phyloP scores from a whole-genome alignment of 2,888 invertebrate species.

The Drosophila prolongata region DNA sequence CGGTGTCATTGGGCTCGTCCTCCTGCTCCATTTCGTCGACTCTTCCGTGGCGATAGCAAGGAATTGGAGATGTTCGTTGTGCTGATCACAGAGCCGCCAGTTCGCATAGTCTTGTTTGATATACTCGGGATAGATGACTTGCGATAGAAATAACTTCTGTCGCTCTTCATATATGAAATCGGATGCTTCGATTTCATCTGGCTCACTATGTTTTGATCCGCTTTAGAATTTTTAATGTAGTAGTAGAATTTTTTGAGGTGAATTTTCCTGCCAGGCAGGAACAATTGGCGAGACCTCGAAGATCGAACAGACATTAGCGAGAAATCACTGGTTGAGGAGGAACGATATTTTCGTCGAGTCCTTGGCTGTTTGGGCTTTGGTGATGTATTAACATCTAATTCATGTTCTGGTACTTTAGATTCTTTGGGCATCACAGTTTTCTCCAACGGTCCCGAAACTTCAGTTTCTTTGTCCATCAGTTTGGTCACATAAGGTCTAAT shows the following conservation, averaged over 20 bases:
- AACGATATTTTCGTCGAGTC: neutral
- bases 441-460: too few species aligned
- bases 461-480: neutral
- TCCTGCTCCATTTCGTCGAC: too few species aligned
- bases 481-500: neutral
- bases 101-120: neutral
- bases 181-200: neutral
- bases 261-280: too few species aligned
- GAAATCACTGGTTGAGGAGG: neutral
- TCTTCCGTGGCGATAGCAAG: neutral
- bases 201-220: conserved; percentile 11
- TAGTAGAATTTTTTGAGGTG: neutral
- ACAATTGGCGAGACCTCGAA: neutral
- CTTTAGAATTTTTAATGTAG: conserved; percentile 7
- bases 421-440: neutral
- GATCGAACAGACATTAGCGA: neutral
- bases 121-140: neutral
- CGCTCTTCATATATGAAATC: conserved; percentile 1
- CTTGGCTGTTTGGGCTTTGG: neutral
- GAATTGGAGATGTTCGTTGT: neutral
- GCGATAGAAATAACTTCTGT: neutral
- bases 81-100: neutral
- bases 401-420: neutral
- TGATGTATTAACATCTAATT: too few species aligned
- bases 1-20: neutral